phyloP scores from a whole-genome alignment of 1,140 invertebrate species.

The Stenopsyche tienmushanensis region DNA sequence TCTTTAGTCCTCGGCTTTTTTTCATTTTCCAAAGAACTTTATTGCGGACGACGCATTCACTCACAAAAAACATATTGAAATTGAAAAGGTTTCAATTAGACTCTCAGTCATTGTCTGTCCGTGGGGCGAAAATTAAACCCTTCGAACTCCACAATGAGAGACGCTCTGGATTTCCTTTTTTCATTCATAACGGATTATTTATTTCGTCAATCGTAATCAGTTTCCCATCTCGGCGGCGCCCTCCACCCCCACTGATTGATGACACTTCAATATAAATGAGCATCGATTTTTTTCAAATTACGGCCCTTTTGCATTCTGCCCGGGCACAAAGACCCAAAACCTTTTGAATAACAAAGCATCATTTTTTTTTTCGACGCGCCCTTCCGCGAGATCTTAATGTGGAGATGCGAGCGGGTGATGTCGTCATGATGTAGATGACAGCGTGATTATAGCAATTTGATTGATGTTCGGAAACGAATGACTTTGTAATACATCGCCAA shows the following conservation, averaged over 20 bases:
- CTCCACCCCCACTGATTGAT: slow-evolving; percentile 14
- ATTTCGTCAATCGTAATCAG: slow-evolving; percentile 2
- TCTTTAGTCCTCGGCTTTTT: too few relatives aligned
- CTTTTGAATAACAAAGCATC: slow-evolving; percentile 27
- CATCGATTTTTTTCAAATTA: slow-evolving; percentile 27
- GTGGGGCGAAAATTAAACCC: background rate
- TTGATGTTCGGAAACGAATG: slow-evolving; percentile 11
- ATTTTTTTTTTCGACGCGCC: background rate
- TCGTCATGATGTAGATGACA: slow-evolving; percentile 11
- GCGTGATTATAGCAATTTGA: slow-evolving; percentile 26
- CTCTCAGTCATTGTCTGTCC: too few relatives aligned
- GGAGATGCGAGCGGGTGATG: background rate
- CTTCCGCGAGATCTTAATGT: slow-evolving; percentile 12
- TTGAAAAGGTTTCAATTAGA: too few relatives aligned
- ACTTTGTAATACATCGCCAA: background rate
- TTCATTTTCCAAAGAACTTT: too few relatives aligned
- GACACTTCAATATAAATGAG: slow-evolving; percentile 28
- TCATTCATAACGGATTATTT: slow-evolving; percentile 22
- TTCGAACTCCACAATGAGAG: slow-evolving; percentile 12
- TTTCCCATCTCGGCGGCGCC: background rate
- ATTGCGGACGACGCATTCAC: too few relatives aligned
- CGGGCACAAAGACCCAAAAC: slow-evolving; percentile 12
- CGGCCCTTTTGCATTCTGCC: slow-evolving; percentile 14
- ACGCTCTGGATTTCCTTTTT: background rate
- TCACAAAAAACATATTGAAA: too few relatives aligned